phyloP scores from a whole-genome alignment of 2,797 vertebrate species.

The Crocodylus rhombifer region DNA sequence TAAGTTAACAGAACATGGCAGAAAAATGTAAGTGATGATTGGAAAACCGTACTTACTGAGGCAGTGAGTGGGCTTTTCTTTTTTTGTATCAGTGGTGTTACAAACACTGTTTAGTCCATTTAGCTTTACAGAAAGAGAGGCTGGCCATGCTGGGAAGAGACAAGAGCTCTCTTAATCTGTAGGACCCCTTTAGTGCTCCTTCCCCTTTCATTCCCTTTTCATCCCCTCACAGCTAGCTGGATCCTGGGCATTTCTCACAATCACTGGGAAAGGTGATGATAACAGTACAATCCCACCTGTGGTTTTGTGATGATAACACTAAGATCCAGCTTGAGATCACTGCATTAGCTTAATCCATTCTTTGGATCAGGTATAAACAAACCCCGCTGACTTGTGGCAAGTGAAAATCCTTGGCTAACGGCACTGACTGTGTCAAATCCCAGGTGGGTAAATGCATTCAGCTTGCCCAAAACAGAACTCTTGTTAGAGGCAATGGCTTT shows the following conservation, averaged over 20 bases:
- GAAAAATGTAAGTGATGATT: background rate
- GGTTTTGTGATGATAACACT: background rate
- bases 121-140: background rate
- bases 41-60: background rate
- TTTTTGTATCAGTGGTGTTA: background rate
- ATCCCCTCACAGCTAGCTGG: rapidly evolving
- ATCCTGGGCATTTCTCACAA: background rate
- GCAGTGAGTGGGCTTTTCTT: background rate
- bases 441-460: background rate
- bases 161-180: background rate
- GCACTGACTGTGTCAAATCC: background rate
- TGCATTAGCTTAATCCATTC: too few relatives aligned
- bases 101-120: background rate
- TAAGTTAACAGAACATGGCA: background rate
- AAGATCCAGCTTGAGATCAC: background rate
- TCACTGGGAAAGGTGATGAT: background rate
- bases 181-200: background rate
- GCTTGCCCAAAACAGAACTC: background rate
- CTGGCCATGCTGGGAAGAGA: rapidly evolving
- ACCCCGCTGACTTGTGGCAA: background rate
- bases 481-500: too few relatives aligned
- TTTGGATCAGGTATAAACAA: background rate
- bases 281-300: too few relatives aligned
- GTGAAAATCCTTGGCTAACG: background rate
- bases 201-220: rapidly evolving